Conservation (phyloP, 1,140 invertebrate species). For the Eueides isabella region DNA sequence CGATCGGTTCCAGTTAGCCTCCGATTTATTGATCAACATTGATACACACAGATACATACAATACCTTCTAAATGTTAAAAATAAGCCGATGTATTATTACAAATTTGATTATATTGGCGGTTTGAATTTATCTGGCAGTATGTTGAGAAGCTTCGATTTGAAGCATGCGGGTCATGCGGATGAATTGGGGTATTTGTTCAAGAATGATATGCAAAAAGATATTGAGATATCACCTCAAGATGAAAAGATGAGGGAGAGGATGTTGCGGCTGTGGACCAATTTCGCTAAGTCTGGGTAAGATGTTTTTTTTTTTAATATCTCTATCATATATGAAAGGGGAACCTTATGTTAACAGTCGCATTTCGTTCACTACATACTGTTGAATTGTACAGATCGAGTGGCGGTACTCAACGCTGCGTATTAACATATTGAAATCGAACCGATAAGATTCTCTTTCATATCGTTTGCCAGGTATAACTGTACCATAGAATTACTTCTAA, state of each 20-base stretch:
- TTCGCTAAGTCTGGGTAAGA: constrained; percentile 82
- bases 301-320: neutral
- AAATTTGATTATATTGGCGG: constrained; percentile 76
- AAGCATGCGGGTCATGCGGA: constrained; percentile 67
- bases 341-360: too few relatives aligned
- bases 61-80: constrained; percentile 61
- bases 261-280: constrained; percentile 82
- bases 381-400: too few relatives aligned
- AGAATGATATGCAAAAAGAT: constrained; percentile 51
- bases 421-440: too few relatives aligned
- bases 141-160: constrained; percentile 42
- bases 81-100: constrained; percentile 74
- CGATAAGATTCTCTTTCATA: too few relatives aligned
- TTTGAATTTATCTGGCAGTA: constrained; percentile 60
- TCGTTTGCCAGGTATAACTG: too few relatives aligned
- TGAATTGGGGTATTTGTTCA: constrained; percentile 78
- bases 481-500: too few relatives aligned
- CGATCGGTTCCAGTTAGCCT: constrained; percentile 64
- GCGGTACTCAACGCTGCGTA: too few relatives aligned
- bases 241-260: constrained; percentile 65
- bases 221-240: constrained; percentile 57
- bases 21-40: constrained; percentile 63
- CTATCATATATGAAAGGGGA: neutral
- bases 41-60: constrained; percentile 66
- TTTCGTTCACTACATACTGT: too few relatives aligned